Evolutionary conservation across 2,113 vertebrate genomes (phyloP), one percentile per base, ranked within the genome.

Genomic region (Danionella cerebrum): DNA sequence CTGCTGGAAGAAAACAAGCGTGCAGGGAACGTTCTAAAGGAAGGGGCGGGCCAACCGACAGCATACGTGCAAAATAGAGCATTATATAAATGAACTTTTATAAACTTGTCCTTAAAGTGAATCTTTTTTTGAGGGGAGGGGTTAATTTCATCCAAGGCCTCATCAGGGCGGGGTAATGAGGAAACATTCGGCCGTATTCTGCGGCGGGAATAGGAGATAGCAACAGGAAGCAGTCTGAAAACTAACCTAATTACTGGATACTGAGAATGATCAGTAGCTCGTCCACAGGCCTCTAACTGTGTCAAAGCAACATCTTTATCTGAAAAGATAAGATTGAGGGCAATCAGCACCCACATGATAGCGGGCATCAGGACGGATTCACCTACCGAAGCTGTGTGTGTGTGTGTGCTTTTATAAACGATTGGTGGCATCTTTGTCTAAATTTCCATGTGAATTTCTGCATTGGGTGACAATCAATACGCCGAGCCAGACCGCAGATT

Each of bases 271-370:
- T 59, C 57, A 36, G 74, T 57, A 67, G 57, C 69, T 80, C 74
- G 76, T 81, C 80, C 80, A 73, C 73, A 65, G 75, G 25, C 77
- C 63, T 67, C 36, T 55, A 80, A 85, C 77, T 73, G 73, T 71
- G 80, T 87, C 78, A 1, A 33, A 83, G 71, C 64, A 83, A 72
- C 64, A 67, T 72, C 70, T 77, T 66, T 76, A 85, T 81, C 76
- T 69, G 54, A 59, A 29, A 69, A 25, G 78, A 82, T 82, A 78
- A 72, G 54, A 36, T 58, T 55, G 71, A 65, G 55, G 63, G 76
- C 67, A 70, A 58, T 70, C 76, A 67, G 71, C 65, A 65, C 50
- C 13, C 11, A 21, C n/a, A n/a, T 29, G 24, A 54, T 2, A 65
- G 10, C 33, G n/a, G 51, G 13, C 21, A 42, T 42, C 36, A 59